A percentile compares a stretch with the other conserved stretches of the same genome.
These are phyloP conservation scores for Diadema setosum DNA, from an alignment of 35 echinoderm and acorn worm species.

Conservation along the genomic window DNA sequence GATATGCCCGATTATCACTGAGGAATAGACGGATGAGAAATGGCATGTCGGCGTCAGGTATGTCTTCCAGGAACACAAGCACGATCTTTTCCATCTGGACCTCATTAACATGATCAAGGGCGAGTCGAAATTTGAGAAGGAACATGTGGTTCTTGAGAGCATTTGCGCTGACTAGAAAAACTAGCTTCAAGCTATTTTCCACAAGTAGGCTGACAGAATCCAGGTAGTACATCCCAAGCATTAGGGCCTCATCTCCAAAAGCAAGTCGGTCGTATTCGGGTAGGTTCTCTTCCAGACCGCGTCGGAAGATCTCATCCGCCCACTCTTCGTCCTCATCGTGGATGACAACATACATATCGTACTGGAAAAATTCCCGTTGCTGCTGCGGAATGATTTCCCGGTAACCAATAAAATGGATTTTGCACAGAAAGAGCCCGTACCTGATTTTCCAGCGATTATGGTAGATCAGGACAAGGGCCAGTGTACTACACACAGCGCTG, in stretches of 20 bases:
- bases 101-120: neutral
- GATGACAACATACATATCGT: neutral
- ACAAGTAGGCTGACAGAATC: neutral
- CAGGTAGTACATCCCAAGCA: neutral
- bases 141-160: neutral
- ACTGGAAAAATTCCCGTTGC: neutral
- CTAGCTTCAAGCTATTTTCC: neutral
- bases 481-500: too few relatives aligned
- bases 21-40: neutral
- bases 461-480: neutral
- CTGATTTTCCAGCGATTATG: neutral
- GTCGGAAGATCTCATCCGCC: neutral
- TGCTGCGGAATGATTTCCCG: neutral
- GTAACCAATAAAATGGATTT: neutral
- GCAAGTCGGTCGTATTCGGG: neutral
- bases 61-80: neutral
- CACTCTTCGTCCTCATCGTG: neutral
- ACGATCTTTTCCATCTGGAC: neutral
- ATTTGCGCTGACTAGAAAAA: neutral
- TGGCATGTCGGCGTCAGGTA: neutral
- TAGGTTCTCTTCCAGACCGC: neutral
- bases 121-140: neutral
- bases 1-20: neutral
- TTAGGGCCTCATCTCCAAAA: neutral
- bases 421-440: neutral